Percentiles rank a stretch among this genome's conserved stretches.
Evolutionary conservation across 92 coral and sea anemone genomes (phyloP).

Genomic region (Bergia puertoricense): DNA sequence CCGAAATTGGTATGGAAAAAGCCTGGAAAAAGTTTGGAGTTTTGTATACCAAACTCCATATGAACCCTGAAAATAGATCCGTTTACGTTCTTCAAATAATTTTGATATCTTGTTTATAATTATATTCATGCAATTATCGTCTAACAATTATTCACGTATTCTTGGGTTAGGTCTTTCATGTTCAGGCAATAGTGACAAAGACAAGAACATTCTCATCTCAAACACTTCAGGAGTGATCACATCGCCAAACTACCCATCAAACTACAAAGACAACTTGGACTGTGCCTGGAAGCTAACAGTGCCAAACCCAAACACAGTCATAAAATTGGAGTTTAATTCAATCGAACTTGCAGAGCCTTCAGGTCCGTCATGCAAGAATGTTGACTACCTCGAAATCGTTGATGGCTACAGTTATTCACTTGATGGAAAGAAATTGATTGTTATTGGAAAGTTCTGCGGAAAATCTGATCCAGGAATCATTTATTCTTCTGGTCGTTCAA

Average conservation of each 20-base stretch:
- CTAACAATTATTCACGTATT: no score
- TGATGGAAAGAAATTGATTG: neutral
- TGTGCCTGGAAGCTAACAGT: slow-evolving; percentile 27
- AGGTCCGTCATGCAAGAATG: neutral
- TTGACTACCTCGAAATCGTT: neutral
- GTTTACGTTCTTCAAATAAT: no score
- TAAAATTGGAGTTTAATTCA: neutral
- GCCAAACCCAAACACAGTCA: neutral
- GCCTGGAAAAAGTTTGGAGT: no score
- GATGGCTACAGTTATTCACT: slow-evolving; percentile 24
- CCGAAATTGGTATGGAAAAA: no score
- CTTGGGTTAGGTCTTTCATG: slow-evolving; percentile 16
- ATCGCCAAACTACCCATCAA: slow-evolving; percentile 19
- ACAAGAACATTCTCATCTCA: slow-evolving; percentile 28
- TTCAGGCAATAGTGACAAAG: slow-evolving; percentile 23
- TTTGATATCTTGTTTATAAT: no score
- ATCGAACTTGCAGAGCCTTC: slow-evolving; percentile 15
- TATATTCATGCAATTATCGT: no score
- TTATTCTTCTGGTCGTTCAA: slow-evolving; percentile 29
- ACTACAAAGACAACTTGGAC: slow-evolving; percentile 4
- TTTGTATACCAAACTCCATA: no score
- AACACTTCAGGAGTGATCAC: slow-evolving; percentile 23
- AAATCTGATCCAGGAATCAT: neutral
- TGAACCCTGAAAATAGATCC: no score
- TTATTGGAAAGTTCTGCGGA: slow-evolving; percentile 33